Base-by-base conservation (phyloP, 2,797 vertebrate genomes). In the Oceanodroma leucorhoa region DNA sequence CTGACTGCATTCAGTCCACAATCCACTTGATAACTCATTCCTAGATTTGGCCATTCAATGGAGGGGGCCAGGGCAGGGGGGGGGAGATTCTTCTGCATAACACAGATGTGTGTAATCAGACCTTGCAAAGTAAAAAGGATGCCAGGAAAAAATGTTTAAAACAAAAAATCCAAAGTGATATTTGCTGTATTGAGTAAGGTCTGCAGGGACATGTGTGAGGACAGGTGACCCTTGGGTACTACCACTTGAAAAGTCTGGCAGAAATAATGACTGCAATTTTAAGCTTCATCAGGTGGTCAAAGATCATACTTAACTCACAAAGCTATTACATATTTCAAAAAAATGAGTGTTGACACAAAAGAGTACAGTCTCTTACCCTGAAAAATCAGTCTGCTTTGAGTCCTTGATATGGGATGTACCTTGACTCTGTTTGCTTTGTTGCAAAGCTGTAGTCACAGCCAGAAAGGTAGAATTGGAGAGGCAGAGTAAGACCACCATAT, bases 51-150 rank as follows among this genome's bases (percentile, higher is more conserved):
- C 21, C 15, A 19, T 62, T 69, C 73, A 65, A 3, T 3, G 5
- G 10, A 26, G 11, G 6, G 22, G 11, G 36, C 36, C 36, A 36
- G 6, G 15, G 0, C 7, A 7, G 22, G 21, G 4, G 27, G 9
- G 14, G 3, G 8, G 13, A 61, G 29, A 61, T 46, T 72, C 26
- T 78, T 78, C 64, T 38, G 8, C 19, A 19, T 82, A 64, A 69
- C n/a, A 34, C 19, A 77, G 23, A 58, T 29, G 11, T 21, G 10
- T 36, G 29, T 48, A 45, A 65, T 12, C 41, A 62, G 65, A 78
- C 12, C 15, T 61, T 38, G 21, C 34, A 54, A 62, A 78, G 15
- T 18, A 43, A 80, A 89, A 54, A 45, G 6, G 6, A 69, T 12
- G 32, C 4, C 40, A 58, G 36, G 22, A 62, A 78, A 66, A 75